These are phyloP conservation scores for Philaethria dido DNA, from an alignment of 2,888 invertebrate genomes.

Conservation along the genomic window DNA sequence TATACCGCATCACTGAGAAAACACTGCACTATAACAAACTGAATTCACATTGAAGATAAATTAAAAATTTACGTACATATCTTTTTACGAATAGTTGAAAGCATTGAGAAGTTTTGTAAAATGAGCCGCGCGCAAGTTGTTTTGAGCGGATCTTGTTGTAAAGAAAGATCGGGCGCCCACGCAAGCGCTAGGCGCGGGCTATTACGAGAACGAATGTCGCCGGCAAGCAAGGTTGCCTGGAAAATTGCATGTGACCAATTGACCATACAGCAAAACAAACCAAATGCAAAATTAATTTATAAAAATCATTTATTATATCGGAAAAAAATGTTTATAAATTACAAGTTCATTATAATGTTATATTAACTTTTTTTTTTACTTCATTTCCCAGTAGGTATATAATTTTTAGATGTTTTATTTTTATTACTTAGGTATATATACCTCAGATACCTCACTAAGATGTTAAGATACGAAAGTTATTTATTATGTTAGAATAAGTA, in stretches of 20 bases:
- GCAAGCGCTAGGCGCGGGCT: slow-evolving; percentile 64
- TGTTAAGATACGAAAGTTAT: no score
- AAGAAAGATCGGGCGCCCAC: slow-evolving; percentile 76
- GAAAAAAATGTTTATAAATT: background rate
- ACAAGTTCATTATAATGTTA: no score
- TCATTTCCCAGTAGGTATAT: no score
- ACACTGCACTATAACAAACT: slow-evolving; percentile 36
- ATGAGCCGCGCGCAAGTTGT: slow-evolving; percentile 70
- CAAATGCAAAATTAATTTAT: background rate
- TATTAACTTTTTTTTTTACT: no score
- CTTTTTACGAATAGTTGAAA: slow-evolving; percentile 41
- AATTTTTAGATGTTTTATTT: no score
- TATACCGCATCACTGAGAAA: slow-evolving; percentile 63
- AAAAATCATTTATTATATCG: background rate
- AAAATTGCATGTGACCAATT: slow-evolving; percentile 46
- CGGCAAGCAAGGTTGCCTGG: slow-evolving; percentile 79
- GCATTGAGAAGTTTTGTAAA: slow-evolving; percentile 62
- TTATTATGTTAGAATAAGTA: no score
- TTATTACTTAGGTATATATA: no score
- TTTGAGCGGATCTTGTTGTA: slow-evolving; percentile 71
- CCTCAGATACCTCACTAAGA: no score
- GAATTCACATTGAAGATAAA: slow-evolving; percentile 31
- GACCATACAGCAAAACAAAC: slow-evolving; percentile 20
- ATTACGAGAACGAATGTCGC: slow-evolving; percentile 75
- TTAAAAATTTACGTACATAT: slow-evolving; percentile 36